Percentiles rank a stretch among this genome's conserved stretches.
phyloP scores from a whole-genome alignment of 2,113 vertebrate species.

The Copsychus sechellarum region DNA sequence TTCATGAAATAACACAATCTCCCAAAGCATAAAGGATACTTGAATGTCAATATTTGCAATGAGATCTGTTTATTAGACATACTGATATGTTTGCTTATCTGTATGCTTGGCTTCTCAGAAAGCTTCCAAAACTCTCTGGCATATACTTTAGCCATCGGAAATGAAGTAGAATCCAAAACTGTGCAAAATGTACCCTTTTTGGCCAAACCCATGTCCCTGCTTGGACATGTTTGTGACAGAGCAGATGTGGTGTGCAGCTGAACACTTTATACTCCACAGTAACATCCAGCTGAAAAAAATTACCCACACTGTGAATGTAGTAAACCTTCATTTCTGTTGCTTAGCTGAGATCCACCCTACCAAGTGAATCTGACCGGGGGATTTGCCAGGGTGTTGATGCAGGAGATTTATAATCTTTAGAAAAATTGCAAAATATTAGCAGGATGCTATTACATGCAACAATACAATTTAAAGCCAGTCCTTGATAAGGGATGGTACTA shows the following conservation, averaged over 20 bases:
- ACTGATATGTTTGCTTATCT: neutral
- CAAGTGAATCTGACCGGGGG: neutral
- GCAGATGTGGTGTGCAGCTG: slow-evolving; percentile 40
- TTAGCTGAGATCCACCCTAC: neutral
- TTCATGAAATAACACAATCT: neutral
- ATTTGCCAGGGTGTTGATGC: neutral
- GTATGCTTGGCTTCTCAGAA: neutral
- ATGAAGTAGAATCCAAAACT: neutral
- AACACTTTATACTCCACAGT: neutral
- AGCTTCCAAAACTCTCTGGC: neutral
- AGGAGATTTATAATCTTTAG: slow-evolving; percentile 20
- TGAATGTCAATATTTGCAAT: slow-evolving; percentile 3
- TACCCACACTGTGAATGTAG: neutral
- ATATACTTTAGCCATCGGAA: neutral
- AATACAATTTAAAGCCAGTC: neutral
- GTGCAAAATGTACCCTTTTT: neutral
- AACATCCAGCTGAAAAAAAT: neutral
- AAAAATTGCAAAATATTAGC: slow-evolving; percentile 41
- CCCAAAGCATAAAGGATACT: neutral
- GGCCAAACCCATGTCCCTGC: neutral
- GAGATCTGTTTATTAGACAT: neutral
- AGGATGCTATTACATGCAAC: neutral
- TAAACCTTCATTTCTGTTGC: slow-evolving; percentile 7
- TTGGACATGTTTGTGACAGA: neutral
- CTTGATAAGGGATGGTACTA: neutral